Evolutionary conservation across 2,797 vertebrate species (phyloP), one percentile per base, ranked within the genome.

Genomic region (Cyprinella venusta): DNA sequence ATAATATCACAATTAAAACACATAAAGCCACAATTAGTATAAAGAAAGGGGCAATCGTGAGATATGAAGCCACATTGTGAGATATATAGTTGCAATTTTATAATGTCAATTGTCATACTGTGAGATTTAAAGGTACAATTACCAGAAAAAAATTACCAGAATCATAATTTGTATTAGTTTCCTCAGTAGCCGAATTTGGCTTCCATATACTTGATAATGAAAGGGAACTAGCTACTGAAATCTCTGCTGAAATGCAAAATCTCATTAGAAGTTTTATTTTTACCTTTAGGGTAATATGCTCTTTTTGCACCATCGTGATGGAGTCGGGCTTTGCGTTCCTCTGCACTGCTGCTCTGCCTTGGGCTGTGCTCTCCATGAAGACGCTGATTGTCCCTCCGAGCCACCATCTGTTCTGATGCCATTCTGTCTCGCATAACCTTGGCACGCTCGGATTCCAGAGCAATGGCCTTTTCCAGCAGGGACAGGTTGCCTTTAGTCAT

Each of bases 201-300:
- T 65, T 65, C 26, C 10, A 48, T n/a, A 30, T 81, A 40, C 52
- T 3, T 36, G 36, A 59, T 40, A 70, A n/a, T 33, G n/a, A 80
- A 45, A 8, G 2, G 12, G 24, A 70, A 63, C 59, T 36, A 50
- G 61, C 30, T 45, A 72, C 79, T 48, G 40, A 70, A 81, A 81
- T 81, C 54, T 48, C 54, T 72, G 24, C 42, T 5, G 38, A 65
- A 81, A 65, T 48, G 36, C 26, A 38, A 76, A 59, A 77, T 77
- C 81, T 77, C 26, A 83, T 83, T 77, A 78, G 19, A 63, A 48
- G 65, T 77, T 70, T 69, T 61, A 79, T 24, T 33, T 82, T 94
- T 97, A 99, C 98, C 98, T 98, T 99, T 98, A 92, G 96, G 96
- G 95, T 98, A 98, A 94, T 96, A 98, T 88, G 96, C 95, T 95